Conservation (phyloP, 1,140 invertebrate genomes). For the Philotrypesis tridentata region DNA sequence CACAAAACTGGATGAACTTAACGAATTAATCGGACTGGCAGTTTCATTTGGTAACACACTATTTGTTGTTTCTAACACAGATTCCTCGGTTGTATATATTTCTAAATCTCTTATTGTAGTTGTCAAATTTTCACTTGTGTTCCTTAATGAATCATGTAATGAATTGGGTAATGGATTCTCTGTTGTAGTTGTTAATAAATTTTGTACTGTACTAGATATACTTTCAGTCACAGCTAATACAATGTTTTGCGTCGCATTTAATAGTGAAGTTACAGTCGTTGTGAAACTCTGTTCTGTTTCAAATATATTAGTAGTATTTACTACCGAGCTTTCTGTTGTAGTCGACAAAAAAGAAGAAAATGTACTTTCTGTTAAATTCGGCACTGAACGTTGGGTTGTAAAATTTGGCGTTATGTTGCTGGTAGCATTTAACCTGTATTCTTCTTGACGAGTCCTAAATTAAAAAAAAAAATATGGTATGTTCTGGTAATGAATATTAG, state of each 20-base stretch:
- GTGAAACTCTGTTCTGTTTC: neutral
- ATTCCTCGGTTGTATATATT: neutral
- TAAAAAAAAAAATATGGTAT: neutral
- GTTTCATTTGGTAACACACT: neutral
- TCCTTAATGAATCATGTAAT: neutral
- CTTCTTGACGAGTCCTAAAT: conserved; percentile 69
- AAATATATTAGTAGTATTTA: neutral
- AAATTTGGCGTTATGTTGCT: neutral
- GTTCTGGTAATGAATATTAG: conserved; percentile 18
- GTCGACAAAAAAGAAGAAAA: neutral
- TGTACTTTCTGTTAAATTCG: neutral
- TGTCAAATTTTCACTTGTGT: neutral
- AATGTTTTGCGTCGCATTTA: neutral
- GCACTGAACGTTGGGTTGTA: neutral
- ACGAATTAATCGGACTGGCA: neutral
- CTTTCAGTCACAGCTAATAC: neutral
- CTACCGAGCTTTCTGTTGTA: neutral
- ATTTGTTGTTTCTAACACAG: neutral
- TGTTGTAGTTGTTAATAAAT: neutral
- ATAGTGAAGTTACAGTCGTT: neutral
- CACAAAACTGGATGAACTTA: neutral
- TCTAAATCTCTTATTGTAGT: conserved; percentile 1
- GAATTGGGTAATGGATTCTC: neutral
- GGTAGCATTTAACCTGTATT: conserved; percentile 41
- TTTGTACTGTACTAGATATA: neutral